Conservation (phyloP, 2,888 invertebrate genomes). For the Glomeris marginata region DNA sequence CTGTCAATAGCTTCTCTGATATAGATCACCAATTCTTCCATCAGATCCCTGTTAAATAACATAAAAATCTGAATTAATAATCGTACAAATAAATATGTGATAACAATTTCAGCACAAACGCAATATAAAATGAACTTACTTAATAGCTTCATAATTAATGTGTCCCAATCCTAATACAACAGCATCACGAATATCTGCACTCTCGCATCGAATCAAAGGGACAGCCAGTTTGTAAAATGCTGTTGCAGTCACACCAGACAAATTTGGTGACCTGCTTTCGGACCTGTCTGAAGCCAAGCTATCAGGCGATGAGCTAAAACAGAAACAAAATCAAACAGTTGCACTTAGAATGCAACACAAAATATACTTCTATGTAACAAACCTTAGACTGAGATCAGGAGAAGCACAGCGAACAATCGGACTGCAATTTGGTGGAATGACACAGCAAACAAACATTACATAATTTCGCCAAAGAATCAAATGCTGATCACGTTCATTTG, state of each 20-base stretch:
- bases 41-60: constrained; percentile 55
- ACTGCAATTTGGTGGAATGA: constrained; percentile 81
- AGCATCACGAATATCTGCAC: constrained; percentile 82
- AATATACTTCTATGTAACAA: too few relatives aligned
- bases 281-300: constrained; percentile 56
- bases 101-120: neutral
- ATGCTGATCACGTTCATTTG: constrained; percentile 85
- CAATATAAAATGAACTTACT: constrained; percentile 41
- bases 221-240: constrained; percentile 85
- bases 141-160: constrained; percentile 85
- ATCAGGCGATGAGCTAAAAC: constrained; percentile 72
- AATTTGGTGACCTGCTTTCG: constrained; percentile 56
- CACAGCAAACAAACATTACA: constrained; percentile 86
- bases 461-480: constrained; percentile 98
- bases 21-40: constrained; percentile 84
- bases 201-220: constrained; percentile 82
- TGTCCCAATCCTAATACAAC: constrained; percentile 87
- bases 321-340: constrained; percentile 7
- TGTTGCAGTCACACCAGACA: constrained; percentile 50
- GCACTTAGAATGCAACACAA: too few relatives aligned
- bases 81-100: neutral
- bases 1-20: constrained; percentile 92
- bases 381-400: constrained; percentile 81
- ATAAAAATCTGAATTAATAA: neutral
- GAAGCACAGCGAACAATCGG: constrained; percentile 80